Evolutionary conservation across 2,113 vertebrate species (phyloP).

Genomic region (Cromileptes altivelis): DNA sequence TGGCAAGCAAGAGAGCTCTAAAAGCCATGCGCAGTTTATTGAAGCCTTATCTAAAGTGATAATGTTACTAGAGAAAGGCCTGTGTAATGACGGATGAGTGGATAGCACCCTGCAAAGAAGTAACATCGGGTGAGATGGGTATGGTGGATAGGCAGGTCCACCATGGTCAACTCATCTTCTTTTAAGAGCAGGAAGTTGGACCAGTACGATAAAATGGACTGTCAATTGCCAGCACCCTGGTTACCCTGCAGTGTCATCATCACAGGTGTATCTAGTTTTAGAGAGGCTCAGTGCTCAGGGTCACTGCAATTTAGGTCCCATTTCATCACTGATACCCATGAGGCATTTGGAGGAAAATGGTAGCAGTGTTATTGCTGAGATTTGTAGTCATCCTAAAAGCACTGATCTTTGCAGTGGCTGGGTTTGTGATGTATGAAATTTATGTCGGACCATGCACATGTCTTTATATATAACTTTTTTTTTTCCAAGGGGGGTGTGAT

Average conservation of each 20-base stretch:
- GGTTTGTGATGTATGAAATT: slow-evolving; percentile 26
- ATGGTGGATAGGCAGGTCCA: slow-evolving; percentile 63
- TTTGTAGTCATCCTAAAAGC: slow-evolving; percentile 39
- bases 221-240: slow-evolving; percentile 43
- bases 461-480: slow-evolving; percentile 1
- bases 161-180: slow-evolving; percentile 64
- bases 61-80: slow-evolving; percentile 81
- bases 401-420: slow-evolving; percentile 9
- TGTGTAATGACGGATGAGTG: slow-evolving; percentile 79
- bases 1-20: slow-evolving; percentile 78
- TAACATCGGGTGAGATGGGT: slow-evolving; percentile 59
- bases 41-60: slow-evolving; percentile 85
- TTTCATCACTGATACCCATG: slow-evolving; percentile 63
- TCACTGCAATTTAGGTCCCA: slow-evolving; percentile 62
- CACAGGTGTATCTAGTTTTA: slow-evolving; percentile 52
- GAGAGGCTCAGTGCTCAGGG: slow-evolving; percentile 43
- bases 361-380: slow-evolving; percentile 36
- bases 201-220: slow-evolving; percentile 37
- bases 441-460: slow-evolving; percentile 13
- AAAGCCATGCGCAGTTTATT: slow-evolving; percentile 83
- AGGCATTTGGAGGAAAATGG: slow-evolving; percentile 57
- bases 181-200: slow-evolving; percentile 57
- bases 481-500: neutral
- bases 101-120: slow-evolving; percentile 70
- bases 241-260: slow-evolving; percentile 59